These are phyloP conservation scores for Eurosta solidaginis DNA, from an alignment of 1,140 invertebrate genomes.

Conservation along the genomic window DNA sequence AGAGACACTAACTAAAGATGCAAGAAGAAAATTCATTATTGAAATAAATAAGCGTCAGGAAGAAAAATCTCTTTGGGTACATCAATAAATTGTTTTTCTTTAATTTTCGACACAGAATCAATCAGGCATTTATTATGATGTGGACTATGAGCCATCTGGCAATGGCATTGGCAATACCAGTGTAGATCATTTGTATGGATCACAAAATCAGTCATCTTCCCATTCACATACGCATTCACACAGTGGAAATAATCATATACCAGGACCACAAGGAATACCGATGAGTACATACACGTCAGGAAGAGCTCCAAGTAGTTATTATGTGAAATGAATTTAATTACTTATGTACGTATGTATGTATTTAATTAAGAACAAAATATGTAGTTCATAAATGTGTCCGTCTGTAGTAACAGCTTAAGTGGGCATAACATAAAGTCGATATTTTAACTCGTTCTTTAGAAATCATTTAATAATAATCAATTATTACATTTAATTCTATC, in stretches of 20 bases:
- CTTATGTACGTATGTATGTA: neutral
- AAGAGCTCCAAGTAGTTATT: constrained; percentile 59
- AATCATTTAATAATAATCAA: too few relatives aligned
- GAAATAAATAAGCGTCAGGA: too few relatives aligned
- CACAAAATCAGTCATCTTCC: constrained; percentile 53
- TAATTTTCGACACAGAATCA: constrained; percentile 69
- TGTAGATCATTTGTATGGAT: constrained; percentile 54
- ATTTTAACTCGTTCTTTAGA: too few relatives aligned
- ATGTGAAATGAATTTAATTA: constrained; percentile 49
- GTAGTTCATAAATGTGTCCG: too few relatives aligned
- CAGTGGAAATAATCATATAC: constrained; percentile 60
- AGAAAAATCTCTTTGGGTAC: too few relatives aligned
- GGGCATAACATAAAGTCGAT: too few relatives aligned
- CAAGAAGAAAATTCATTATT: too few relatives aligned
- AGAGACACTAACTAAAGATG: too few relatives aligned
- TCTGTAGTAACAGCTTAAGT: too few relatives aligned
- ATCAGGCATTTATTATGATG: constrained; percentile 86
- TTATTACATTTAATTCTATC: too few relatives aligned
- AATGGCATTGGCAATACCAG: constrained; percentile 59
- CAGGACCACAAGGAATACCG: constrained; percentile 67
- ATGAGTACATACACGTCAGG: constrained; percentile 70
- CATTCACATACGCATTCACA: constrained; percentile 37
- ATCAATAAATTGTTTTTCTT: neutral
- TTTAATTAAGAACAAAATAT: too few relatives aligned
- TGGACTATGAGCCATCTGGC: constrained; percentile 77